Percentiles rank a stretch among this genome's conserved stretches.
These are phyloP conservation scores for Andricus quercusramuli DNA, from an alignment of 2,888 invertebrate genomes.

Conservation along the genomic window DNA sequence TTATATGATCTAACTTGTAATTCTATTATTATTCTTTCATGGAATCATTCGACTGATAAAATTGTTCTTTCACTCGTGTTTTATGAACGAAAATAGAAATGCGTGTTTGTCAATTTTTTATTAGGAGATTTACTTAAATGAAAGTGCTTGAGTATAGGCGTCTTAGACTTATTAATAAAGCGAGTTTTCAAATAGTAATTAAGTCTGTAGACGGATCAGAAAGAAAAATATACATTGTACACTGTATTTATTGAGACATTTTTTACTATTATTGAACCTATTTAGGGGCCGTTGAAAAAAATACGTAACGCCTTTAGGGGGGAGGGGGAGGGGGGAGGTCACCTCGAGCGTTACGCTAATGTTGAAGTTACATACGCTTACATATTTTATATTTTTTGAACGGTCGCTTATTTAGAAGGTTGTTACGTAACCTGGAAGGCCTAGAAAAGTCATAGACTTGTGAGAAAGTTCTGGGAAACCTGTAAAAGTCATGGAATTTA, in stretches of 20 bases:
- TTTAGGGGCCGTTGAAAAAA: too few species aligned
- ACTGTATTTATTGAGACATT: not conserved
- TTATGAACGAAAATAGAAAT: not conserved
- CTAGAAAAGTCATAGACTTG: too few species aligned
- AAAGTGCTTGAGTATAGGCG: not conserved
- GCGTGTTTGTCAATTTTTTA: not conserved
- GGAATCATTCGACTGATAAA: not conserved
- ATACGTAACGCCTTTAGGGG: too few species aligned
- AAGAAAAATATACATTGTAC: not conserved
- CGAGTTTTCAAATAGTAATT: not conserved
- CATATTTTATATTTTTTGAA: too few species aligned
- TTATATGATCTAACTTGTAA: not conserved
- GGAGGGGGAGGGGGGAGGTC: too few species aligned
- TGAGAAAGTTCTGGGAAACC: too few species aligned
- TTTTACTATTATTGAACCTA: not conserved
- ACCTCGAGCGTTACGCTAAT: too few species aligned
- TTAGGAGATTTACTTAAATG: not conserved
- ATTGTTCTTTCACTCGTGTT: not conserved
- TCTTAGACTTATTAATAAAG: not conserved
- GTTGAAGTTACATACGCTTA: too few species aligned
- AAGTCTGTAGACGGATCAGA: not conserved
- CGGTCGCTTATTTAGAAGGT: too few species aligned
- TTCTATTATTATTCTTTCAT: not conserved
- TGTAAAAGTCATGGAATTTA: too few species aligned
- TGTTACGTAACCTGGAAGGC: too few species aligned